These are phyloP conservation scores for Scolopax mira DNA, from an alignment of 2,113 vertebrate species.

Conservation along the genomic window DNA sequence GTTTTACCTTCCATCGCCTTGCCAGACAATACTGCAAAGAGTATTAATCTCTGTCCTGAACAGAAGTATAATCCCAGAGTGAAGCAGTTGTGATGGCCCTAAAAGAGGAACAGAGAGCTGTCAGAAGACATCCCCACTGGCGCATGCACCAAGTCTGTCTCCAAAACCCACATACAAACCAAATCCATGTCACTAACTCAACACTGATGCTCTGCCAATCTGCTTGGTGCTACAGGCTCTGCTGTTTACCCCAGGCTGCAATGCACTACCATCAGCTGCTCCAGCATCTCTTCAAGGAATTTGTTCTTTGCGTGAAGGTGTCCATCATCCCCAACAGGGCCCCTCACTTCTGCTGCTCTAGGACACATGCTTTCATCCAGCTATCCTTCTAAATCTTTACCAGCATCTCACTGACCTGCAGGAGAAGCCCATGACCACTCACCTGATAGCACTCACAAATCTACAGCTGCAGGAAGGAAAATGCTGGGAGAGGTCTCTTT, in stretches of 20 bases:
- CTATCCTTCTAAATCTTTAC: not conserved
- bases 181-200: not conserved
- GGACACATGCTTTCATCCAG: not conserved
- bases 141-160: not conserved
- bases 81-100: accelerated
- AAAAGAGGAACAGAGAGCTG: not conserved
- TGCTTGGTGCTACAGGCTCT: not conserved
- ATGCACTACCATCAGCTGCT: not conserved
- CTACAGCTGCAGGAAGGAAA: not conserved
- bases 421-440: not conserved
- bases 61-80: not conserved
- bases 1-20: not conserved
- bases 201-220: accelerated
- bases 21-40: not conserved
- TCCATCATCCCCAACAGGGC: not conserved
- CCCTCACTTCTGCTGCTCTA: not conserved
- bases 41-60: not conserved
- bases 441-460: not conserved
- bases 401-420: not conserved
- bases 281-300: not conserved
- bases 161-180: not conserved
- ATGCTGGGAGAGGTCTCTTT: not conserved
- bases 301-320: not conserved
- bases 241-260: not conserved
- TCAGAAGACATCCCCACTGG: not conserved